phyloP scores from a whole-genome alignment of 2,888 invertebrate species.

The Helobdella robusta region DNA sequence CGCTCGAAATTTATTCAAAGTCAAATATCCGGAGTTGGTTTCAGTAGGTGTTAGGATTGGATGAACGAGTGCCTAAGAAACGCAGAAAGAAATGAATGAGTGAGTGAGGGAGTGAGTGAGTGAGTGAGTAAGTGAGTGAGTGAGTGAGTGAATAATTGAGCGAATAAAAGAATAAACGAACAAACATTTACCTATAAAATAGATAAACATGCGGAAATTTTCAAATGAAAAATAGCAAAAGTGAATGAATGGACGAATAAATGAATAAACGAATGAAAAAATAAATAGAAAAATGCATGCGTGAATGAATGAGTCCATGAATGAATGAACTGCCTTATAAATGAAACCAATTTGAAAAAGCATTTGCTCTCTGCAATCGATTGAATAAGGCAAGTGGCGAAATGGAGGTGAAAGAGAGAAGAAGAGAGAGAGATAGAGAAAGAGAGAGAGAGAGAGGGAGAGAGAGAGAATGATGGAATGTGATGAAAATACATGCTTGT shows the following conservation, averaged over 20 bases:
- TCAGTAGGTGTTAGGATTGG: too few relatives aligned
- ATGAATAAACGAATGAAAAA: too few relatives aligned
- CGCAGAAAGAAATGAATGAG: too few relatives aligned
- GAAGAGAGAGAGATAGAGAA: constrained; percentile 5
- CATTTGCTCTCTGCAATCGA: not conserved
- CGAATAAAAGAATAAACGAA: not conserved
- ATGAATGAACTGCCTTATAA: not conserved
- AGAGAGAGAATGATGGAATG: not conserved
- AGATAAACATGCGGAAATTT: too few relatives aligned
- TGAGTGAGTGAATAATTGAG: not conserved
- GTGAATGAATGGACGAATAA: too few relatives aligned
- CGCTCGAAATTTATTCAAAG: too few relatives aligned
- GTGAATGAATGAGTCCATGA: not conserved
- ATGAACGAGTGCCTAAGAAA: too few relatives aligned
- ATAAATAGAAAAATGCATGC: too few relatives aligned
- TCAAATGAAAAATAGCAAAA: too few relatives aligned
- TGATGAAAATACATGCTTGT: not conserved
- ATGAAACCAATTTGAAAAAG: not conserved
- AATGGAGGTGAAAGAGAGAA: not conserved
- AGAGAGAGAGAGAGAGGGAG: not conserved
- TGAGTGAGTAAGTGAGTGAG: not conserved
- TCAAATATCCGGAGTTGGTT: too few relatives aligned
- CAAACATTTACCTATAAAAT: too few relatives aligned
- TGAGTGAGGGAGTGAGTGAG: not conserved
- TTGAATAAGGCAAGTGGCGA: not conserved